Evolutionary conservation across 2,797 vertebrate species (phyloP).

Genomic region (Sebastes hubbsi): DNA sequence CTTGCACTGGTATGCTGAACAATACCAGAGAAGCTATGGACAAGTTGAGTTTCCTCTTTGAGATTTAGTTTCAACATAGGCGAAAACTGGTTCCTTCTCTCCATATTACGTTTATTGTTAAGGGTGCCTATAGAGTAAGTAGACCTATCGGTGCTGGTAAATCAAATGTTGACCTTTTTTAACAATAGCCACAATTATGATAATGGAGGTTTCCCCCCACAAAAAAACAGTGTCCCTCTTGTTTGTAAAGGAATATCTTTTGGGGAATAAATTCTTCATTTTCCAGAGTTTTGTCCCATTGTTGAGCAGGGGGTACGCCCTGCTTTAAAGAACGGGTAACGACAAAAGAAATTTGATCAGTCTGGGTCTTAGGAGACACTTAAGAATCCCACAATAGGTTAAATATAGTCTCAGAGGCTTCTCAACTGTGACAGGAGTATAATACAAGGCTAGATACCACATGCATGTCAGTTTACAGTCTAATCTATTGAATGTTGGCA

Average conservation of each 20-base stretch:
- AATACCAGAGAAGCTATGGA: neutral
- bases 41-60: neutral
- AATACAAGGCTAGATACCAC: neutral
- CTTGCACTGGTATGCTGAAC: neutral
- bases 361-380: neutral
- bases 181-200: neutral
- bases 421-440: neutral
- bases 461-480: neutral
- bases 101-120: neutral
- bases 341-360: conserved; percentile 12
- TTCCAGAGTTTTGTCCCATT: neutral
- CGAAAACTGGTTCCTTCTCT: neutral
- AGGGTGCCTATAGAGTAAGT: neutral
- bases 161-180: neutral
- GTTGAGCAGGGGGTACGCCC: neutral
- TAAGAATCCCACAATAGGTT: neutral
- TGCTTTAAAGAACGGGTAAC: neutral
- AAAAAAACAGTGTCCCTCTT: neutral
- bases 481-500: neutral
- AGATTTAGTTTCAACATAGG: neutral
- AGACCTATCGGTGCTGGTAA: neutral
- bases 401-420: neutral
- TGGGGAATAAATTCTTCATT: neutral
- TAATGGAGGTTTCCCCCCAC: neutral
- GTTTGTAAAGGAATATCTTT: neutral